phyloP scores from a whole-genome alignment of 1,140 invertebrate genomes.

The Charaxes varanes region DNA sequence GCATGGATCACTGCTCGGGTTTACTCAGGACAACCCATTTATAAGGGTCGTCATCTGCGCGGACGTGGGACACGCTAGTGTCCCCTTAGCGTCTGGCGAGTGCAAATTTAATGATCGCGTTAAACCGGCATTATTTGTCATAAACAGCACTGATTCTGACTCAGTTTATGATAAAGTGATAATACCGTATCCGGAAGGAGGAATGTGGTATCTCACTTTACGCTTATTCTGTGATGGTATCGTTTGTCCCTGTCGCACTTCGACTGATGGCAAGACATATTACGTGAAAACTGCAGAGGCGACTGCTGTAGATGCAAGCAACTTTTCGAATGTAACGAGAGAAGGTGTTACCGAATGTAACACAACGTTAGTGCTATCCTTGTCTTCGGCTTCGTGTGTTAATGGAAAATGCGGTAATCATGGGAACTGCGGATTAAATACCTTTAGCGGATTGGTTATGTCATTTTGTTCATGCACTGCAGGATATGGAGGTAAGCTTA shows the following conservation, averaged over 20 bases:
- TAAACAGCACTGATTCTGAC: conserved; percentile 75
- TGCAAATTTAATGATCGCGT: conserved; percentile 73
- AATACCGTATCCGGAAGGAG: conserved; percentile 86
- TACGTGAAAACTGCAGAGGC: conserved; percentile 35
- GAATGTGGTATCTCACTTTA: conserved; percentile 83
- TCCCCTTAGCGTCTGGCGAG: conserved; percentile 74
- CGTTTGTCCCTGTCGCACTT: conserved; percentile 62
- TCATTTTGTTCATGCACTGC: conserved; percentile 83
- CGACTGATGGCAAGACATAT: conserved; percentile 58
- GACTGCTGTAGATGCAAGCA: conserved; percentile 18
- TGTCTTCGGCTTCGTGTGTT: conserved; percentile 81
- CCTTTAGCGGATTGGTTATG: conserved; percentile 84
- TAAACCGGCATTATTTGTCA: conserved; percentile 70
- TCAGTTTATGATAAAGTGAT: conserved; percentile 76
- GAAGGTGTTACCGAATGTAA: conserved; percentile 46
- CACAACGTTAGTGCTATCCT: conserved; percentile 71
- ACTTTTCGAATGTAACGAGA: conserved; percentile 32
- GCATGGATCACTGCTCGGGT: conserved; percentile 43
- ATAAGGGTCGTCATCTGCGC: conserved; percentile 76
- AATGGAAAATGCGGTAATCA: conserved; percentile 78
- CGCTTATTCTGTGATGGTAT: conserved; percentile 76
- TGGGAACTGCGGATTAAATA: conserved; percentile 82
- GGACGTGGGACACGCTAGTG: conserved; percentile 67
- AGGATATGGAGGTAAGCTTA: conserved; percentile 78
- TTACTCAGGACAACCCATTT: conserved; percentile 59